Conservation (phyloP, 1,140 invertebrate genomes). For the Pygmarrhopalites habei region DNA sequence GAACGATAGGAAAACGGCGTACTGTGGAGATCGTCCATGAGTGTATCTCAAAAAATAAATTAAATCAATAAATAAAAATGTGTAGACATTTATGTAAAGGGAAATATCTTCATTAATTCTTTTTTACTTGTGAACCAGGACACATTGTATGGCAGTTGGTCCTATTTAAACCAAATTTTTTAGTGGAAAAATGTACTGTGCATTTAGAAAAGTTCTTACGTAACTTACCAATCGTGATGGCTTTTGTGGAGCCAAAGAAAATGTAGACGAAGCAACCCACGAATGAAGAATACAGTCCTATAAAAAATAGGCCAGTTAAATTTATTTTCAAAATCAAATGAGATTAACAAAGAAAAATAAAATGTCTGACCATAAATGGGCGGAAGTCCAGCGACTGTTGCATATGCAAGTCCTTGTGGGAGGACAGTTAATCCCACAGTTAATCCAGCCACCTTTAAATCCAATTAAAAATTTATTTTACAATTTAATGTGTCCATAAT, state of each 20-base stretch:
- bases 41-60: too few relatives aligned
- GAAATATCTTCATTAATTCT: too few relatives aligned
- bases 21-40: conserved; percentile 53
- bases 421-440: conserved; percentile 82
- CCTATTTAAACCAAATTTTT: too few relatives aligned
- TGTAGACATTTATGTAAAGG: too few relatives aligned
- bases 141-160: conserved; percentile 45
- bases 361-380: not conserved
- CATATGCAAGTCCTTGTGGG: conserved; percentile 59
- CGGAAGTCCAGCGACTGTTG: conserved; percentile 26
- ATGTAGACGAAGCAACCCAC: conserved; percentile 74
- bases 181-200: too few relatives aligned
- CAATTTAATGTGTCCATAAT: too few relatives aligned
- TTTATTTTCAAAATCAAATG: too few relatives aligned
- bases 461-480: too few relatives aligned
- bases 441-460: conserved; percentile 44
- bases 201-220: too few relatives aligned
- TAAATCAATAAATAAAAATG: too few relatives aligned
- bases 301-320: not conserved
- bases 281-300: conserved; percentile 80
- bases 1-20: conserved; percentile 70
- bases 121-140: conserved; percentile 23
- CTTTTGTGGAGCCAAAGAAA: conserved; percentile 66
- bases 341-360: not conserved
- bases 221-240: conserved; percentile 63